phyloP scores from a whole-genome alignment of 2,797 vertebrate species.

The Gallinago nigripennis region DNA sequence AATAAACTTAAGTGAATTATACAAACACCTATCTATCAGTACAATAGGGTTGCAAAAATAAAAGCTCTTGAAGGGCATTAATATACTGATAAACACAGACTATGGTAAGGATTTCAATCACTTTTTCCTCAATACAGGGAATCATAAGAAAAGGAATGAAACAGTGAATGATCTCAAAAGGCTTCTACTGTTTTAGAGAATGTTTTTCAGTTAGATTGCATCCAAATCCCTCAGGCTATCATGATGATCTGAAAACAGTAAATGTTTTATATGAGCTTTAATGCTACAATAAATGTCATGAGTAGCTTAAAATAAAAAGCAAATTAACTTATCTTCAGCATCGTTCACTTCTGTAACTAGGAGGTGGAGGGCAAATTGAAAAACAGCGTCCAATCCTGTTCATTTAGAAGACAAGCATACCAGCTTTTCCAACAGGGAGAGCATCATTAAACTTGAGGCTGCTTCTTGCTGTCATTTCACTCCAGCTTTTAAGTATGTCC shows the following conservation, averaged over 20 bases:
- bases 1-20: not conserved
- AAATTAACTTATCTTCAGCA: not conserved
- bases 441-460: not conserved
- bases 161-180: not conserved
- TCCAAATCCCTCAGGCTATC: not conserved
- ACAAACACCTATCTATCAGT: not conserved
- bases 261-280: not conserved
- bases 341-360: not conserved
- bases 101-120: not conserved
- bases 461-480: not conserved
- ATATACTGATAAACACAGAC: not conserved
- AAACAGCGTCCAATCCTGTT: not conserved
- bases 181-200: not conserved
- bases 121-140: not conserved
- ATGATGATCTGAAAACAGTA: constrained; percentile 1
- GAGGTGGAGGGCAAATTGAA: not conserved
- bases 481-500: not conserved
- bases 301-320: not conserved
- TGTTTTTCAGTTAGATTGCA: not conserved
- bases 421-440: not conserved
- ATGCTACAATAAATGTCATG: not conserved
- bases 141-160: not conserved
- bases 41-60: not conserved
- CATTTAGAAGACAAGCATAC: not conserved
- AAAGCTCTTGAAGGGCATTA: not conserved